phyloP scores from a whole-genome alignment of 1,140 invertebrate genomes.

The Bombyx mandarina region DNA sequence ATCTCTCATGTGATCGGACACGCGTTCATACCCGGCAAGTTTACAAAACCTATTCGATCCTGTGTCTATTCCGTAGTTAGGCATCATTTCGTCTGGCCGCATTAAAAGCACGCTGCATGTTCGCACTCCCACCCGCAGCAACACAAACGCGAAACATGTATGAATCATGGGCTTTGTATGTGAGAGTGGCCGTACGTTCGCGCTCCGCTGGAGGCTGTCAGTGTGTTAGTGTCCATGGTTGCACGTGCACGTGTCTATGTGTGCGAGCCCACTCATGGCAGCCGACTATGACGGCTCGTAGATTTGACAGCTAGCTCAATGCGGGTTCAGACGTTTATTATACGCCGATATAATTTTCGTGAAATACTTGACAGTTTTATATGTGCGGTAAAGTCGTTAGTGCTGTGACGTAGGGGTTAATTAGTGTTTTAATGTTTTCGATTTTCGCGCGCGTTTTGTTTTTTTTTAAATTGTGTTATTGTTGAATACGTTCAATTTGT shows the following conservation, averaged over 20 bases:
- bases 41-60: conserved; percentile 60
- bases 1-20: conserved; percentile 64
- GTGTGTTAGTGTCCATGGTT: conserved; percentile 57
- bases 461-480: conserved; percentile 13
- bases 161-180: conserved; percentile 51
- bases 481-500: conserved; percentile 30
- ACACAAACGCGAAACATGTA: conserved; percentile 53
- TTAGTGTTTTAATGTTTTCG: conserved; percentile 4
- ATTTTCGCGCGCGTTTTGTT: conserved; percentile 56
- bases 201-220: conserved; percentile 54
- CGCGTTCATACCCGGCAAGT: conserved; percentile 56
- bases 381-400: conserved; percentile 39
- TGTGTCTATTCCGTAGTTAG: conserved; percentile 52
- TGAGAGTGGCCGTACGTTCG: conserved; percentile 51
- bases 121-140: conserved; percentile 66
- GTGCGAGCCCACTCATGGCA: conserved; percentile 63
- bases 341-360: conserved; percentile 60
- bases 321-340: conserved; percentile 69
- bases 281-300: conserved; percentile 69
- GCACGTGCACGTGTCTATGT: conserved; percentile 42
- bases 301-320: conserved; percentile 72
- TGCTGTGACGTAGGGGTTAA: conserved; percentile 19
- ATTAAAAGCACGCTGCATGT: conserved; percentile 68
- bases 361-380: conserved; percentile 52
- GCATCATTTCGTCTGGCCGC: conserved; percentile 64